Percentiles rank a stretch among this genome's conserved stretches.
Conservation (phyloP, 1,140 invertebrate species). For the Microplitis demolitor region DNA sequence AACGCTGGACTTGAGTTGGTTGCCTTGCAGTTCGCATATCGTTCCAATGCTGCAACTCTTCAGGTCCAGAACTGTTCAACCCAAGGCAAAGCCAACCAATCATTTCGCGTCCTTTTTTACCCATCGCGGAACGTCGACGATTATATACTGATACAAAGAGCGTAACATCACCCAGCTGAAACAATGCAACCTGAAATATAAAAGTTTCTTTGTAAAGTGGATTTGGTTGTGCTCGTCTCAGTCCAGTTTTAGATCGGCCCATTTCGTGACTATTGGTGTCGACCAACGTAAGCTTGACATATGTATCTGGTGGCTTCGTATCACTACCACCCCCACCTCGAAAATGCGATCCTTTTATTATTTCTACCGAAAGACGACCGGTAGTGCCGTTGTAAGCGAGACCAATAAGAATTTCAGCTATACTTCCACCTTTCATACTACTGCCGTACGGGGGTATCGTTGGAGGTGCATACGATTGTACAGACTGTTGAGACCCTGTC, state of each 20-base stretch:
- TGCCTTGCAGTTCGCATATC: conserved; percentile 75
- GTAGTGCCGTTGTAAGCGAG: conserved; percentile 92
- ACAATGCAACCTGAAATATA: conserved; percentile 94
- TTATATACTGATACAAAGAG: conserved; percentile 93
- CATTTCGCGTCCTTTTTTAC: conserved; percentile 85
- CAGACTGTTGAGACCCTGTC: conserved; percentile 90
- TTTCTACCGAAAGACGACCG: conserved; percentile 88
- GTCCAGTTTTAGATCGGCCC: conserved; percentile 87
- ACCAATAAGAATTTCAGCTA: conserved; percentile 87
- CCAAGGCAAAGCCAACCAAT: conserved; percentile 95
- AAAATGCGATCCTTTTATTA: conserved; percentile 93
- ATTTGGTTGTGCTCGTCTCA: conserved; percentile 89
- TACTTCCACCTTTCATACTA: conserved; percentile 77
- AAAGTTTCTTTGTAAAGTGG: conserved; percentile 95
- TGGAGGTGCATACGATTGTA: conserved; percentile 61
- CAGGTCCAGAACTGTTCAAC: conserved; percentile 87
- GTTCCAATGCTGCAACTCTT: conserved; percentile 92
- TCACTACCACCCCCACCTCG: conserved; percentile 66
- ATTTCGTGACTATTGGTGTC: conserved; percentile 93
- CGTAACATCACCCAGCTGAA: conserved; percentile 94
- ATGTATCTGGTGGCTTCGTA: conserved; percentile 84
- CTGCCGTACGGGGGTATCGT: conserved; percentile 62
- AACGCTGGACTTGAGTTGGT: conserved; percentile 56
- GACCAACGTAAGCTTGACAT: conserved; percentile 88
- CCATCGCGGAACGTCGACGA: conserved; percentile 80